Conservation (phyloP, 1,140 invertebrate genomes). For the Papilio dardanus region DNA sequence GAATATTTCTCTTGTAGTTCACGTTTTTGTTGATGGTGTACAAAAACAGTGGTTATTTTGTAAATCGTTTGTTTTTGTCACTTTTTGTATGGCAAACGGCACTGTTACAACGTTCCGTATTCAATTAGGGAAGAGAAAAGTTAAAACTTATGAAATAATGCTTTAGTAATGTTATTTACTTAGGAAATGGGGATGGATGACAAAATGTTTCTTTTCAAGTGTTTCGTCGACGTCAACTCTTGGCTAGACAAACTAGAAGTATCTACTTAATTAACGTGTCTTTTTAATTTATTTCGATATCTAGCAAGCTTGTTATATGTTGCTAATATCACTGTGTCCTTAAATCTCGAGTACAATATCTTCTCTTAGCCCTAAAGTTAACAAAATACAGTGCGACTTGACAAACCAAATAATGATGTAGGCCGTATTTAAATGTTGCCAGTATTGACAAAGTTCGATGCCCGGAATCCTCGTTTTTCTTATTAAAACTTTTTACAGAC, state of each 20-base stretch:
- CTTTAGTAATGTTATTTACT: no score
- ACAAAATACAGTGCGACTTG: conserved; percentile 36
- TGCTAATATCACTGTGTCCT: neutral
- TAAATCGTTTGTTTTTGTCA: conserved; percentile 53
- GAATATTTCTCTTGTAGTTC: conserved; percentile 54
- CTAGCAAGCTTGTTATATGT: neutral
- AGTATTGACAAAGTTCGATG: conserved; percentile 73
- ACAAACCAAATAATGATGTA: conserved; percentile 71
- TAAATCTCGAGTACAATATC: neutral
- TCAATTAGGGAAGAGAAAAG: neutral
- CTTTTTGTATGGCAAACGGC: conserved; percentile 46
- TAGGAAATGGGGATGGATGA: no score
- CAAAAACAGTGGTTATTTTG: conserved; percentile 63
- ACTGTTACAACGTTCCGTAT: conserved; percentile 23
- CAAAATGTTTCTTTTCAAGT: no score
- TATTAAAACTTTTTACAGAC: conserved; percentile 54
- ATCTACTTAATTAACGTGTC: neutral
- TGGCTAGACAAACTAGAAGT: no score
- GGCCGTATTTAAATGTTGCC: conserved; percentile 61
- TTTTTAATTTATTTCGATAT: neutral
- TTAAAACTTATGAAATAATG: neutral
- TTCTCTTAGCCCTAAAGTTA: conserved; percentile 34
- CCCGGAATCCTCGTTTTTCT: conserved; percentile 55
- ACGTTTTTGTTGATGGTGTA: conserved; percentile 64
- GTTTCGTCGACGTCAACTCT: no score